A percentile compares a stretch with the other conserved stretches of the same genome.
Evolutionary conservation across 2,888 invertebrate genomes (phyloP).

Genomic region (Cephus rjabovi): DNA sequence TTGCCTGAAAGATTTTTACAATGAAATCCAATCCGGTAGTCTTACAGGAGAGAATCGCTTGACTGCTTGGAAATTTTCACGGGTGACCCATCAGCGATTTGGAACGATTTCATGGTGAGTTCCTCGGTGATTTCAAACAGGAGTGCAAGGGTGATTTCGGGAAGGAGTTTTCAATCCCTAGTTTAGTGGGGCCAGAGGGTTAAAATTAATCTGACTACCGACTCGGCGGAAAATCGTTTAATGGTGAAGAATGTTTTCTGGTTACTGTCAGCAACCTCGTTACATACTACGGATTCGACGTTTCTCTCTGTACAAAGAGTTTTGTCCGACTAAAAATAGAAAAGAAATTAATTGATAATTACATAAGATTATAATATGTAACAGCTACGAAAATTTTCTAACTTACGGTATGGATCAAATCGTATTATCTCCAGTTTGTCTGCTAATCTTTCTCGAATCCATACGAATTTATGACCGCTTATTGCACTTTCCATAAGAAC

Average conservation of each 20-base stretch:
- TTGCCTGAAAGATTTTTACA: neutral
- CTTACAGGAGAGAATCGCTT: no score
- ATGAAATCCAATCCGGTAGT: conserved; percentile 4
- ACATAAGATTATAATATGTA: neutral
- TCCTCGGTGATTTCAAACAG: conserved; percentile 1
- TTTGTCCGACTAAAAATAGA: conserved; percentile 74
- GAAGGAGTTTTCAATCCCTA: neutral
- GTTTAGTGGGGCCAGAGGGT: neutral
- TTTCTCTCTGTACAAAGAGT: conserved; percentile 76
- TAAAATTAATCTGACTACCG: conserved; percentile 21
- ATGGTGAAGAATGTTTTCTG: conserved; percentile 8
- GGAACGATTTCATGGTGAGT: conserved; percentile 9
- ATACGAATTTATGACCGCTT: conserved; percentile 78
- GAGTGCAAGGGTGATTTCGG: conserved; percentile 2
- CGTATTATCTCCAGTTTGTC: conserved; percentile 82
- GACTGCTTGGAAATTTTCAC: conserved; percentile 1
- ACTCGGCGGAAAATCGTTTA: conserved; percentile 24
- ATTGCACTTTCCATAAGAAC: conserved; percentile 84
- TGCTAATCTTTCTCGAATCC: conserved; percentile 77
- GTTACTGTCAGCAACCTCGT: conserved; percentile 13
- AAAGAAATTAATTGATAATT: neutral
- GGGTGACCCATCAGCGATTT: neutral
- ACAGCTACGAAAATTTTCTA: conserved; percentile 14
- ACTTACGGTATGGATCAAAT: conserved; percentile 86
- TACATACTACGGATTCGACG: conserved; percentile 81